Conservation (phyloP, 2,113 vertebrate species). For the Vulpes vulpes region DNA sequence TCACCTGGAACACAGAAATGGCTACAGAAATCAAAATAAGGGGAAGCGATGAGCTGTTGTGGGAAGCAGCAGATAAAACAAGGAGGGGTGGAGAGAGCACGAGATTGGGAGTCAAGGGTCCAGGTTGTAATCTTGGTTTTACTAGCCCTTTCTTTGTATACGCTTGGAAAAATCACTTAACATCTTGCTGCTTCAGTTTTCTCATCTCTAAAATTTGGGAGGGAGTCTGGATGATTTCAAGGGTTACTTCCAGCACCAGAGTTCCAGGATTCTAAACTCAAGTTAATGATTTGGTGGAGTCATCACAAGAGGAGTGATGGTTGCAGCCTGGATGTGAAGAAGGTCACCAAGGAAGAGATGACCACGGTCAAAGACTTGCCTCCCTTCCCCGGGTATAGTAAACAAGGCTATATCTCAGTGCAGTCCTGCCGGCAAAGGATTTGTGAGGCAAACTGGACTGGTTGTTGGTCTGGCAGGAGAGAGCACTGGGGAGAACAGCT, state of each 20-base stretch:
- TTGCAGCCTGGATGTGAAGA: background rate
- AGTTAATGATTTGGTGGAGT: background rate
- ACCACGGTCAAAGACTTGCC: background rate
- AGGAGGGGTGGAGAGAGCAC: accelerated
- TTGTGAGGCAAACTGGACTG: background rate
- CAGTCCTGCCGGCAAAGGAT: background rate
- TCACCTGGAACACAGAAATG: background rate
- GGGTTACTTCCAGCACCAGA: background rate
- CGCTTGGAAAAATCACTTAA: background rate
- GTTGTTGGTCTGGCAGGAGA: background rate
- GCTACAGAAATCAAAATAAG: background rate
- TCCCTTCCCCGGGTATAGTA: background rate
- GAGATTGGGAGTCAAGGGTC: background rate
- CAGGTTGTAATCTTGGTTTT: background rate
- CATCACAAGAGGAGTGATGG: background rate
- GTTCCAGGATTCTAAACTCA: background rate
- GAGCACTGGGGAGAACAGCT: slow-evolving; percentile 36
- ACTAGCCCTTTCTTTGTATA: background rate
- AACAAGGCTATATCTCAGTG: background rate
- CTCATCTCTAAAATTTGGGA: background rate
- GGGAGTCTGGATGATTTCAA: background rate
- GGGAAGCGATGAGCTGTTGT: background rate
- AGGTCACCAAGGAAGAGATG: background rate
- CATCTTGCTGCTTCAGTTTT: background rate
- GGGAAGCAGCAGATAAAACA: background rate